phyloP scores from a whole-genome alignment of 1,140 invertebrate species.

The Drosophila varians region DNA sequence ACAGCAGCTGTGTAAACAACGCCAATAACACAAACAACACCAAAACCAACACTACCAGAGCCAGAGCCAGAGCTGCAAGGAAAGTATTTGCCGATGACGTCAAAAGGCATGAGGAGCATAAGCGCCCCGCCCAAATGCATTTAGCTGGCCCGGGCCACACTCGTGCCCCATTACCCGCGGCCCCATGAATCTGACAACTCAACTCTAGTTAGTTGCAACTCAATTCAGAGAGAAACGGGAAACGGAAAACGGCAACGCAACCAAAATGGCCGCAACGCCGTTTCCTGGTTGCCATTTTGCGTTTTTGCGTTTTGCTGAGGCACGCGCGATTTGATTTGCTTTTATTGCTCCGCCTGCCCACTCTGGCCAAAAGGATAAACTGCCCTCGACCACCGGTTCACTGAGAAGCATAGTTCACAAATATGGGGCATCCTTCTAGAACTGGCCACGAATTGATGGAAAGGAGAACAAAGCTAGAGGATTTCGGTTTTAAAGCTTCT shows the following conservation, averaged over 20 bases:
- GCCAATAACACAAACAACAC: slow-evolving; percentile 35
- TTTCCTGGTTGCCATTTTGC: slow-evolving; percentile 35
- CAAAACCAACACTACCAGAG: slow-evolving; percentile 43
- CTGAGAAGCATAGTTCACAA: neutral
- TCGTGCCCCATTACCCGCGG: neutral
- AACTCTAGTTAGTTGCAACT: slow-evolving; percentile 31
- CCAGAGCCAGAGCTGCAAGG: slow-evolving; percentile 4
- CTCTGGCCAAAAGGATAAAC: slow-evolving; percentile 19
- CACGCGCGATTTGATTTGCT: slow-evolving; percentile 50
- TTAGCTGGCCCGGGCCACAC: neutral
- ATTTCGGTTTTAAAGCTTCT: neutral
- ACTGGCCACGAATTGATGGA: neutral
- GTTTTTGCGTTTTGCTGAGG: slow-evolving; percentile 49
- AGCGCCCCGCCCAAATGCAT: slow-evolving; percentile 17
- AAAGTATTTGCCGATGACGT: slow-evolving; percentile 66
- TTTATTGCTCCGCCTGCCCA: slow-evolving; percentile 35
- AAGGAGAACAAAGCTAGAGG: neutral
- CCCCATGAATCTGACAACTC: slow-evolving; percentile 33
- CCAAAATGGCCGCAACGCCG: slow-evolving; percentile 46
- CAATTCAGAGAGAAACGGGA: slow-evolving; percentile 37
- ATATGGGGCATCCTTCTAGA: neutral
- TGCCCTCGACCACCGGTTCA: neutral
- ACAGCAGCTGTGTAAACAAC: slow-evolving; percentile 76
- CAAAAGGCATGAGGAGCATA: slow-evolving; percentile 44
- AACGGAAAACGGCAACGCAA: slow-evolving; percentile 35